A percentile compares a stretch with the other conserved stretches of the same genome.
These are phyloP conservation scores for Lycia hirtaria DNA, from an alignment of 2,888 invertebrate genomes.

Conservation along the genomic window DNA sequence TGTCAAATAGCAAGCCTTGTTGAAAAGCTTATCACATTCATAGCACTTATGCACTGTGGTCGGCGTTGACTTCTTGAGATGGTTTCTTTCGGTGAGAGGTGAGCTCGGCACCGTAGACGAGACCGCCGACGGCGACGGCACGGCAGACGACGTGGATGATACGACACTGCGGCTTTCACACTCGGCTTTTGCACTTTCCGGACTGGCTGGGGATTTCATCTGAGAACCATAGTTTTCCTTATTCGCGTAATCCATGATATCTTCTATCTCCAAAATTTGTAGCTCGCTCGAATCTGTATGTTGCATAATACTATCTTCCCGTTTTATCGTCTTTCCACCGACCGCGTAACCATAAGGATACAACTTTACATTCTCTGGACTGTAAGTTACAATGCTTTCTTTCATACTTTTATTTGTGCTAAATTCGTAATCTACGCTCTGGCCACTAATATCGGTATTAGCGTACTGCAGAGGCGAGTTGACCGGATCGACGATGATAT, in stretches of 20 bases:
- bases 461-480: conserved; percentile 70
- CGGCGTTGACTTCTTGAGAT: conserved; percentile 64
- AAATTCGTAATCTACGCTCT: conserved; percentile 71
- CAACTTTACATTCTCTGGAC: conserved; percentile 65
- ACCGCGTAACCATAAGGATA: conserved; percentile 73
- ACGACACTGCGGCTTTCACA: conserved; percentile 66
- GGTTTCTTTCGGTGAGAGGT: conserved; percentile 75
- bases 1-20: conserved; percentile 94
- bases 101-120: conserved; percentile 74
- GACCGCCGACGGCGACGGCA: conserved; percentile 65
- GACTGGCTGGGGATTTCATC: conserved; percentile 81
- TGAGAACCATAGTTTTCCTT: conserved; percentile 81
- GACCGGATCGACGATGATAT: conserved; percentile 76
- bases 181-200: conserved; percentile 76
- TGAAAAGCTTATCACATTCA: conserved; percentile 93
- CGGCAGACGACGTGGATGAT: conserved; percentile 71
- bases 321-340: conserved; percentile 76
- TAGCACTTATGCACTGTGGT: conserved; percentile 88
- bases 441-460: conserved; percentile 64
- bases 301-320: conserved; percentile 60
- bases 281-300: conserved; percentile 66
- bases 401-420: conserved; percentile 70
- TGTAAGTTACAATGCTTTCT: conserved; percentile 70
- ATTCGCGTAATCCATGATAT: conserved; percentile 82
- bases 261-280: conserved; percentile 78